These are phyloP conservation scores for Smithornis capensis DNA, from an alignment of 2,113 vertebrate species.

Conservation along the genomic window DNA sequence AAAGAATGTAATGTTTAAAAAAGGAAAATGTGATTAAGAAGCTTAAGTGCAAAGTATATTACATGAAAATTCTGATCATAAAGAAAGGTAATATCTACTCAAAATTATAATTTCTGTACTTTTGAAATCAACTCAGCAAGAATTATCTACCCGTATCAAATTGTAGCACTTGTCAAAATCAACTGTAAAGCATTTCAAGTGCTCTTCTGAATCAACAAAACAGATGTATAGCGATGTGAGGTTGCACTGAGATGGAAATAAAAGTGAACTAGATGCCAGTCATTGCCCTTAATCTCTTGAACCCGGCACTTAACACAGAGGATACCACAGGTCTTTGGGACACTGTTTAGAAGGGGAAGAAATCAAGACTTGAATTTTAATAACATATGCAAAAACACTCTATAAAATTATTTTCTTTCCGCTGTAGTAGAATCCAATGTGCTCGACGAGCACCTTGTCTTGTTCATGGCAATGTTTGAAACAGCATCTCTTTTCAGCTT, in stretches of 20 bases:
- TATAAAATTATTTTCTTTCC: conserved; percentile 69
- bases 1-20: conserved; percentile 71
- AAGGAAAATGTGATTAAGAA: conserved; percentile 78
- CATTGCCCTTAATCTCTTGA: conserved; percentile 83
- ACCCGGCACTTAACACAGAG: conserved; percentile 76
- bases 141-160: conserved; percentile 92
- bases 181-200: conserved; percentile 91
- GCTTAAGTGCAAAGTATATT: conserved; percentile 80
- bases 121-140: conserved; percentile 98
- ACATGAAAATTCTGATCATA: conserved; percentile 84
- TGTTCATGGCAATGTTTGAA: neutral
- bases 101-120: conserved; percentile 98
- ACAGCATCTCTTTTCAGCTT: neutral
- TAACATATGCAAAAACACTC: conserved; percentile 73
- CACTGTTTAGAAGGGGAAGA: conserved; percentile 61
- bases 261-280: conserved; percentile 79
- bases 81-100: conserved; percentile 87
- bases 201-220: conserved; percentile 99
- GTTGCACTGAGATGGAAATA: conserved; percentile 85
- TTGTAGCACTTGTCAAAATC: conserved; percentile 92
- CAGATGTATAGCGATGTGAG: conserved; percentile 90
- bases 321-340: conserved; percentile 75
- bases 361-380: conserved; percentile 79
- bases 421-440: conserved; percentile 12
- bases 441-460: conserved; percentile 29